These are phyloP conservation scores for Podocnemis expansa DNA, from an alignment of 2,113 vertebrate genomes.

Conservation along the genomic window DNA sequence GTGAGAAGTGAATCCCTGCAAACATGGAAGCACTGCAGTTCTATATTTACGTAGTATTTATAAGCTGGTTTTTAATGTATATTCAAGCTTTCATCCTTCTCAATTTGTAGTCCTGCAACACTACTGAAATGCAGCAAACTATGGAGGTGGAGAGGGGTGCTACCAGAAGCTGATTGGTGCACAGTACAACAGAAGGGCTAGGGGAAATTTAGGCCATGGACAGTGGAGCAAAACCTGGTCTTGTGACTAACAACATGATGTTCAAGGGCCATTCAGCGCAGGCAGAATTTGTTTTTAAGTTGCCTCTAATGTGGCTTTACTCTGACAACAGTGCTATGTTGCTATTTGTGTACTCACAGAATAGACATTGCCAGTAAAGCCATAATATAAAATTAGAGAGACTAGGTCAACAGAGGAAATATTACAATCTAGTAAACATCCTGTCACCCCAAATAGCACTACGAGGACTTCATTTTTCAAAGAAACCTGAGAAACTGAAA, in stretches of 20 bases:
- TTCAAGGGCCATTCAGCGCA: not conserved
- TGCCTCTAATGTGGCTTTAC: not conserved
- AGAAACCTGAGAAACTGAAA: not conserved
- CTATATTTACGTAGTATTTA: not conserved
- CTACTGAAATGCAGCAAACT: not conserved
- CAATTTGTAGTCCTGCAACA: not conserved
- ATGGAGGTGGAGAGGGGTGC: too few relatives aligned
- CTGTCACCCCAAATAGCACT: not conserved
- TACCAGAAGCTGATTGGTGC: not conserved
- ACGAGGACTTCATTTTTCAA: not conserved
- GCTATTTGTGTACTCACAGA: not conserved
- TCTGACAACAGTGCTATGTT: not conserved
- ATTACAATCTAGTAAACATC: not conserved
- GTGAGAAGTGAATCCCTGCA: not conserved
- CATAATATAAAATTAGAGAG: not conserved
- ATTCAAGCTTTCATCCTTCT: not conserved
- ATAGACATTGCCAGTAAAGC: not conserved
- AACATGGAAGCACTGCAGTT: not conserved
- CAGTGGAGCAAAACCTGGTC: not conserved
- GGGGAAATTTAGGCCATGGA: not conserved
- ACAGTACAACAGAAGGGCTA: not conserved
- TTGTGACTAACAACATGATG: not conserved
- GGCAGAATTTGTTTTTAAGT: not conserved
- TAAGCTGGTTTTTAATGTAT: not conserved
- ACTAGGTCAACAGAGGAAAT: not conserved